Base-by-base conservation (phyloP, 2,113 vertebrate species). In the Pogona vitticeps region DNA sequence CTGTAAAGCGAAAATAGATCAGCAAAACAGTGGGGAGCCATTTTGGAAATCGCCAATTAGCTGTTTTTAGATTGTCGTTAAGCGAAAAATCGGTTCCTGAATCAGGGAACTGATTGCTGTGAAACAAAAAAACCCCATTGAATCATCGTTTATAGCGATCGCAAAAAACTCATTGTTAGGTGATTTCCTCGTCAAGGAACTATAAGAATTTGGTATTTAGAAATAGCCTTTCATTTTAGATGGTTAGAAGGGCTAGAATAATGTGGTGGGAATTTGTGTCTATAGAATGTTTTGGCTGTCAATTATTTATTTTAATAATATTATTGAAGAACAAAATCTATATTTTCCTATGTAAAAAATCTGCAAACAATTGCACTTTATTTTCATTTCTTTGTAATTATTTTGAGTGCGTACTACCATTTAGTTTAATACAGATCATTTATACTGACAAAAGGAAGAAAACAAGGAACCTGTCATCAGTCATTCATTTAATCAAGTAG, bases 401-500 rank as follows among this genome's bases (percentile, higher is more conserved):
- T 80, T 20, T 94, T 92, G 95, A 95, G 91, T n/a, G n/a, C n/a
- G n/a, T 93, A 75, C 83, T 92, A 91, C 79, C 0, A 0, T 95
- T 96, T 96, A 95, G 94, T 92, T 96, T 95, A 92, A 92, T 95
- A 94, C 87, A 91, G 93, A 96, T 96, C 92, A 95, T 94, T 96
- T 95, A 93, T 95, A 94, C 92, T 94, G 95, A 95, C 92, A 95
- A 96, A 96, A 94, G 91, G 83, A 92, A 92, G 91, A 95, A 95
- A 96, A 94, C 93, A 95, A 92, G 93, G 91, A 96, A 93, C 95
- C 94, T 97, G 95, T 95, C 96, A 97, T 96, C 97, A 96, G 75
- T 96, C 97, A 96, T 96, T 96, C 96, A 94, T 97, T 97, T 97
- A 97, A 97, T 96, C 96, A 97, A 95, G 95, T 94, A 95, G 92